Evolutionary conservation across 2,113 vertebrate genomes (phyloP).

Genomic region (Uria aalge): DNA sequence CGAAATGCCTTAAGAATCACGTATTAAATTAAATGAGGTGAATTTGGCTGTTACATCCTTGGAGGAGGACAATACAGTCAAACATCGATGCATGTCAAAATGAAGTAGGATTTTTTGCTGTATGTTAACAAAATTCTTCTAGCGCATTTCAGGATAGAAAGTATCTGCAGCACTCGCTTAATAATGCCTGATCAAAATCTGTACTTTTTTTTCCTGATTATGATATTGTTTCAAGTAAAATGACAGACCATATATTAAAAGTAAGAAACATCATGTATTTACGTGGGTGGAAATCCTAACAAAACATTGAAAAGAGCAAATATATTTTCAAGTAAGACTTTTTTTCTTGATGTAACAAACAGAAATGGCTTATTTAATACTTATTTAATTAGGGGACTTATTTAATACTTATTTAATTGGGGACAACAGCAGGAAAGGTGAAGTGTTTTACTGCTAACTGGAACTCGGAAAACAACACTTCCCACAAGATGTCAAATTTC

Average conservation of each 20-base stretch:
- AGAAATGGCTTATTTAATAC: not conserved
- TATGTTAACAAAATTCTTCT: not conserved
- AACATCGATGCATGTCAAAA: not conserved
- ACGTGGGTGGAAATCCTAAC: not conserved
- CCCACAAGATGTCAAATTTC: not conserved
- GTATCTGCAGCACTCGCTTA: not conserved
- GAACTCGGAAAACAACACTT: not conserved
- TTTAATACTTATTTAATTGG: not conserved
- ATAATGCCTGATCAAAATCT: not conserved
- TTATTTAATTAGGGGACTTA: not conserved
- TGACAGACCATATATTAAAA: not conserved
- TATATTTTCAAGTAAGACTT: not conserved
- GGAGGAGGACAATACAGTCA: not conserved
- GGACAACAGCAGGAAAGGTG: not conserved
- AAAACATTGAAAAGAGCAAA: not conserved
- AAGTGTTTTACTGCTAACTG: not conserved
- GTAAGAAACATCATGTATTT: not conserved
- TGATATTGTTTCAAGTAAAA: not conserved
- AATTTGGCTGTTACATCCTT: not conserved
- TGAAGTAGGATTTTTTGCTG: not conserved
- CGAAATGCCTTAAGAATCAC: not conserved
- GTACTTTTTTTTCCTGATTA: not conserved
- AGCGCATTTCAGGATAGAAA: not conserved
- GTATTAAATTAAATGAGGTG: not conserved
- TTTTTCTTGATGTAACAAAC: not conserved